These are phyloP conservation scores for Psilanteris sp. DNA, from an alignment of 1,140 invertebrate species.

Conservation along the genomic window DNA sequence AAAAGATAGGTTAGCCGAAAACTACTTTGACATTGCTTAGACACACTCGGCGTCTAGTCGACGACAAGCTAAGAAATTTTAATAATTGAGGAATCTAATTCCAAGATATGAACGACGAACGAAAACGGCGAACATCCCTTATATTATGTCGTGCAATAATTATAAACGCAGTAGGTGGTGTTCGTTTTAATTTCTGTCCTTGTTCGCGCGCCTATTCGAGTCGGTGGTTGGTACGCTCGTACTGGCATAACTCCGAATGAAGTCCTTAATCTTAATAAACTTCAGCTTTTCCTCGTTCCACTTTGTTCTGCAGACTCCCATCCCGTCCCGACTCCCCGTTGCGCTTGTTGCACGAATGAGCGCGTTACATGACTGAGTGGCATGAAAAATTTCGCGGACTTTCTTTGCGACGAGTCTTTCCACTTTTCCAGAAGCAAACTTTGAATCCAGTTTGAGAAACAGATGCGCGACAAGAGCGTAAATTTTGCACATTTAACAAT, in stretches of 20 bases:
- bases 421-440: slow-evolving; percentile 41
- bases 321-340: background rate
- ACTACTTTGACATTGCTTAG: slow-evolving; percentile 13
- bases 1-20: too few species aligned
- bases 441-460: slow-evolving; percentile 40
- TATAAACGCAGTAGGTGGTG: slow-evolving; percentile 44
- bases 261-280: slow-evolving; percentile 78
- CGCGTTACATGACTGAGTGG: slow-evolving; percentile 49
- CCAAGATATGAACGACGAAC: slow-evolving; percentile 1
- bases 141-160: slow-evolving; percentile 45
- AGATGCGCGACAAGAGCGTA: slow-evolving; percentile 26
- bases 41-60: slow-evolving; percentile 12
- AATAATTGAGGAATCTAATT: slow-evolving; percentile 38
- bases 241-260: slow-evolving; percentile 70
- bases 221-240: slow-evolving; percentile 38
- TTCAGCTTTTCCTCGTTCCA: slow-evolving; percentile 60
- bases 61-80: slow-evolving; percentile 14
- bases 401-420: slow-evolving; percentile 50
- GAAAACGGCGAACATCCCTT: background rate
- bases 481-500: slow-evolving; percentile 29
- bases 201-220: background rate
- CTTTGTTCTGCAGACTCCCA: slow-evolving; percentile 25
- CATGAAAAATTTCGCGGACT: slow-evolving; percentile 59
- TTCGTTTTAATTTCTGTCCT: slow-evolving; percentile 20
- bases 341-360: slow-evolving; percentile 49